Base-by-base conservation (phyloP, 2,888 invertebrate genomes). In the Nematopogon swammerdamellus region DNA sequence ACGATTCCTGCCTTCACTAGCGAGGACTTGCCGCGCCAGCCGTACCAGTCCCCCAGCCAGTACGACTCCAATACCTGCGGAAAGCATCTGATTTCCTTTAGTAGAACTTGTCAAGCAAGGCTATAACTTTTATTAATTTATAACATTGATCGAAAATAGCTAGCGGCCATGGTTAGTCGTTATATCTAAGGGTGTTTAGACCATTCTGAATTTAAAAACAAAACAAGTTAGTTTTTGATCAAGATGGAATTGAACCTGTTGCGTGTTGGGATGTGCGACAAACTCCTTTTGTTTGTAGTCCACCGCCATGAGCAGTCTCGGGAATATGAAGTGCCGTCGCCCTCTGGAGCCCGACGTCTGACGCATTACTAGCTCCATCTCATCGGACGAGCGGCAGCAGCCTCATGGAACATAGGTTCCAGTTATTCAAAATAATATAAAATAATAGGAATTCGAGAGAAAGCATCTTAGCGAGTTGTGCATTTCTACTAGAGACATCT, bases 211-310 rank as follows among this genome's bases (percentile, higher is more conserved):
- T n/a, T n/a, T n/a, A n/a, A n/a, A n/a, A n/a, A n/a, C n/a, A n/a
- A n/a, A n/a, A n/a, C n/a, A n/a, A n/a, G n/a, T n/a, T n/a, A n/a
- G n/a, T n/a, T n/a, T n/a, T n/a, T n/a, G n/a, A n/a, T n/a, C n/a
- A n/a, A n/a, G n/a, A n/a, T n/a, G n/a, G n/a, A n/a, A n/a, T n/a
- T n/a, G n/a, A 19, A 81, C 80, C 70, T 87, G 86, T 62, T 91
- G 90, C 17, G 87, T 85, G 62, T 89, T 86, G 1, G 88, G 85
- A 67, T 90, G 89, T 3, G 89, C 88, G 0, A 90, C 86, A 61
- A 91, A 90, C 61, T 84, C 84, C 60, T 87, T 89, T 59, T 89
- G 88, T 54, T 83, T 82, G 58, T 81, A 84, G 59, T 87, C 83
- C 58, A 90, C 80, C 1, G 89, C 89, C 64, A 87, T 72, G 20